These are phyloP conservation scores for Dexiosoma caninum DNA, from an alignment of 2,888 invertebrate species.

Conservation along the genomic window DNA sequence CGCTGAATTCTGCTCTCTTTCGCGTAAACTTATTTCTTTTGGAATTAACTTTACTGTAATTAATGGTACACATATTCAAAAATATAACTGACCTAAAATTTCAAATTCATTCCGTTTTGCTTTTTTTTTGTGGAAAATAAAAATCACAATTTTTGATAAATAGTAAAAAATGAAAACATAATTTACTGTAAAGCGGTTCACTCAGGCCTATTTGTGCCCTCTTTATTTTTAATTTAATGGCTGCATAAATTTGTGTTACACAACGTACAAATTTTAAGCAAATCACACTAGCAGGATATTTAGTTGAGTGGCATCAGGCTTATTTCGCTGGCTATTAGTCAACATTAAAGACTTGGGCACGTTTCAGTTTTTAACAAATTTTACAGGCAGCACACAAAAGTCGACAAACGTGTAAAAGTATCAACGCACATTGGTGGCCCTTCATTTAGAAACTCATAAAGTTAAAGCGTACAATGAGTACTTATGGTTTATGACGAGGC, in stretches of 20 bases:
- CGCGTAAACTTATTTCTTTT: conserved; percentile 30
- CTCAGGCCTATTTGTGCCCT: neutral
- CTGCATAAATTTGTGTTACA: conserved; percentile 47
- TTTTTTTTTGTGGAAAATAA: no score
- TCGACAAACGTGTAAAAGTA: no score
- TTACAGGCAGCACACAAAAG: conserved; percentile 12
- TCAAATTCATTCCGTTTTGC: neutral
- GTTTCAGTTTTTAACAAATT: conserved; percentile 52
- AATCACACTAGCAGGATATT: neutral
- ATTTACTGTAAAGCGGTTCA: conserved; percentile 36
- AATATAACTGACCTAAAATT: conserved; percentile 47
- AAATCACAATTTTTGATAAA: conserved; percentile 4
- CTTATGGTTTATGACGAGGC: conserved; percentile 52
- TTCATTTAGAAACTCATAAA: conserved; percentile 73
- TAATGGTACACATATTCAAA: conserved; percentile 26
- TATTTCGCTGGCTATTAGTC: conserved; percentile 7
- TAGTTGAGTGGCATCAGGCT: conserved; percentile 19
- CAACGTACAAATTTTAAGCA: conserved; percentile 3
- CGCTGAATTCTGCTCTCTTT: conserved; percentile 19
- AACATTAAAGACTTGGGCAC: conserved; percentile 52
- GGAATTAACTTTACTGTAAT: conserved; percentile 50
- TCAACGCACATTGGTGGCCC: conserved; percentile 30
- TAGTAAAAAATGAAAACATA: conserved; percentile 1
- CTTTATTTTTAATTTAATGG: conserved; percentile 26
- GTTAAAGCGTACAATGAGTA: conserved; percentile 68